Percentiles rank a stretch among this genome's conserved stretches.
Conservation (phyloP, 2,888 invertebrate species). For the Barypeithes pellucidus region DNA sequence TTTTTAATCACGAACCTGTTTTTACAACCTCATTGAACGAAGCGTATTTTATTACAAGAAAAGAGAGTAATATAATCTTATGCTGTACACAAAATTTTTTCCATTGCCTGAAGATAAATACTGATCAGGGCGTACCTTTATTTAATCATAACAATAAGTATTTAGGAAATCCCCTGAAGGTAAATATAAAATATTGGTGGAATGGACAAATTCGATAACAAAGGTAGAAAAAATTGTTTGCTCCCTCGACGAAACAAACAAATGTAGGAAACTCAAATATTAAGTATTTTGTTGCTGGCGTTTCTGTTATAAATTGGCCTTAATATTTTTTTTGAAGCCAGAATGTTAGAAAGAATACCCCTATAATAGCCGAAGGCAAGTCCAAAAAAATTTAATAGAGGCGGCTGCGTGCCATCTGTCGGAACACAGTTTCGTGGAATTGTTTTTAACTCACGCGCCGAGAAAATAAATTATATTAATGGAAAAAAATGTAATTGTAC, state of each 20-base stretch:
- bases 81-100: not conserved
- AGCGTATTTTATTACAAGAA: not conserved
- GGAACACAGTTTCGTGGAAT: not conserved
- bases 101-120: conserved; percentile 4
- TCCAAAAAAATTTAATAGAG: not conserved
- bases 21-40: too few relatives aligned
- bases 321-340: conserved; percentile 1
- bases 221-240: conserved; percentile 13
- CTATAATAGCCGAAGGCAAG: not conserved
- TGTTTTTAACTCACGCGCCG: not conserved
- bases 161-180: conserved; percentile 10
- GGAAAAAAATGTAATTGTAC: not conserved
- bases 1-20: too few relatives aligned
- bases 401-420: conserved; percentile 2
- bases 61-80: not conserved
- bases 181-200: conserved; percentile 8
- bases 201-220: conserved; percentile 15
- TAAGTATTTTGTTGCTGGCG: conserved; percentile 12
- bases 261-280: conserved; percentile 14
- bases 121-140: conserved; percentile 10
- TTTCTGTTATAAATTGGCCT: conserved; percentile 8
- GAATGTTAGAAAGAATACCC: not conserved
- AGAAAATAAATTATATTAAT: not conserved
- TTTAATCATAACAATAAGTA: conserved; percentile 4
- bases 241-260: conserved; percentile 4